A percentile compares a stretch with the other conserved stretches of the same genome.
Conservation (phyloP, 1,140 invertebrate species). For the Zaprionus taronus region DNA sequence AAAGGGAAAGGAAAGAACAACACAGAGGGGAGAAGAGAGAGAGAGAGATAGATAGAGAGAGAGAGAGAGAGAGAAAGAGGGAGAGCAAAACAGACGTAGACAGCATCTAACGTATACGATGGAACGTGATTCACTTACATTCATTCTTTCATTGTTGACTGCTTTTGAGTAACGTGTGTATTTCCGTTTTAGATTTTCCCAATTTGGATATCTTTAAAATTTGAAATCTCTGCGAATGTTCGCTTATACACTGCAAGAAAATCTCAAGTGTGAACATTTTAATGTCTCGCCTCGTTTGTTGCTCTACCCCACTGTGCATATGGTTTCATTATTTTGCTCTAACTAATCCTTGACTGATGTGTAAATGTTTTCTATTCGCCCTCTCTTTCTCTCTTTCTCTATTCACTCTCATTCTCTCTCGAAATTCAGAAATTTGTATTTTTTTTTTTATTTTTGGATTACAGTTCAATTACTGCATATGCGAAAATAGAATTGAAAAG, state of each 20-base stretch:
- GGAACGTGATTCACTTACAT: background rate
- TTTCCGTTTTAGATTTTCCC: background rate
- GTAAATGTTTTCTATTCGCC: background rate
- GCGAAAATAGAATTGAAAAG: constrained; percentile 13
- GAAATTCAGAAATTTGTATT: background rate
- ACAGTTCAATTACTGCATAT: constrained; percentile 27
- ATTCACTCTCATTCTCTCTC: background rate
- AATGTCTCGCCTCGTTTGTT: no score
- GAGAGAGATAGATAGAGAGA: background rate
- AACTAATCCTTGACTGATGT: background rate
- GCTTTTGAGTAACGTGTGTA: background rate
- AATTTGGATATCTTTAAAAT: background rate
- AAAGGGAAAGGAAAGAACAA: background rate
- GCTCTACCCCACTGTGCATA: background rate
- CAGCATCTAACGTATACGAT: background rate
- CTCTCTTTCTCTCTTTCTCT: no score
- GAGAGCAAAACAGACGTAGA: background rate
- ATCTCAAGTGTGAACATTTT: background rate
- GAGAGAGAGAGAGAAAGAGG: background rate
- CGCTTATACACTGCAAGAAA: background rate
- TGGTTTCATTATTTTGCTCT: background rate
- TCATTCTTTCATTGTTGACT: background rate
- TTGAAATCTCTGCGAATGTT: background rate
- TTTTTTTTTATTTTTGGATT: constrained; percentile 7
- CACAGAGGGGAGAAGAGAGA: background rate